Evolutionary conservation across 2,888 invertebrate genomes (phyloP), one percentile per base, ranked within the genome.

Genomic region (Epirrhoe alternata): DNA sequence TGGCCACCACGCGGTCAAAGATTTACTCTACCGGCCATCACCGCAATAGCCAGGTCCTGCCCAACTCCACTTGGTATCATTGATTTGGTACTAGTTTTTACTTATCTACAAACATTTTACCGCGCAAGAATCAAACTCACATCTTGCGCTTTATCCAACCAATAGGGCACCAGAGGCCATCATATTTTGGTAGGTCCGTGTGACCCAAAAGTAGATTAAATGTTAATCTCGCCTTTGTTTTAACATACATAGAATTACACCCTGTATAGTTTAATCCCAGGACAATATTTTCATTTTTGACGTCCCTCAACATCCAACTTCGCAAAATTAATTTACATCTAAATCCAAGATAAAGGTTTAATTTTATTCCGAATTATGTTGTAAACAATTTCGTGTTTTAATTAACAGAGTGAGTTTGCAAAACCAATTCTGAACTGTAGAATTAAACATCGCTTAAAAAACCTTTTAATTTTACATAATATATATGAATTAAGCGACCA

Each of bases 241-340:
- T 4, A 42, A 42, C 38, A 0, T 42, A 10, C 38, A 42, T 10
- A 42, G 12, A 42, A 16, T 14, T n/a, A 0, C 35, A 59, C 24
- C 45, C 61, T 65, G 47, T 52, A 38, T 52, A 49, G 10, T 45
- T 10, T 17, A 49, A 57, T 53, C 56, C 30, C 49, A 16, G 52
- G 52, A 66, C 61, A 61, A 53, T 52, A 61, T 61, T 61, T 49
- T 42, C 61, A 74, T 70, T 72, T 71, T 51, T 63, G 68, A 64
- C 35, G 45, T 33, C 61, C 61, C 64, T 67, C 66, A 71, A 70
- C 59, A 47, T 50, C 17, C 16, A 74, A 72, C 66, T 71, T 75
- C 67, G 35, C 30, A 24, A 69, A 74, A 73, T 73, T 65, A 58
- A 74, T 78, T 78, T 73, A 67, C 76, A 77, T 78, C 57, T 61